phyloP scores from a whole-genome alignment of 2,113 vertebrate genomes.

The Rutilus rutilus region DNA sequence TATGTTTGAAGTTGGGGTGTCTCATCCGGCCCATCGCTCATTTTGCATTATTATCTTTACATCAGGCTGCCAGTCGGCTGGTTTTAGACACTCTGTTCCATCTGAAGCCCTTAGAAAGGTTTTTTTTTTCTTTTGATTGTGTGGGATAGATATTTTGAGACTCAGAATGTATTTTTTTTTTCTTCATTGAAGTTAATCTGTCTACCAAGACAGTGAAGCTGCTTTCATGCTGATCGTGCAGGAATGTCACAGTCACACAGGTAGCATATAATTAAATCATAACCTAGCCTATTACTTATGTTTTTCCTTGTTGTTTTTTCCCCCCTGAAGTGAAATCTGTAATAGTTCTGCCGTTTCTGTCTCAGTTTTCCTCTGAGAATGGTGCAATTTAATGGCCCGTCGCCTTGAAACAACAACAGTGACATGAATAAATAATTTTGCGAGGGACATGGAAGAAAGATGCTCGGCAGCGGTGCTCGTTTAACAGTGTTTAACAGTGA shows the following conservation, averaged over 20 bases:
- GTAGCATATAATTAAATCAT: background rate
- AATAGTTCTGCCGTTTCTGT: background rate
- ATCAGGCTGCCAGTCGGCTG: background rate
- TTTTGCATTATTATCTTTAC: background rate
- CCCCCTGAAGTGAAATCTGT: constrained; percentile 11
- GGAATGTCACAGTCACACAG: background rate
- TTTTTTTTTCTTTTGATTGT: background rate
- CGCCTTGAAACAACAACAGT: constrained; percentile 46
- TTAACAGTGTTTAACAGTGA: background rate
- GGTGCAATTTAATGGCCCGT: constrained; percentile 56
- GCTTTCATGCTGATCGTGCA: constrained; percentile 8
- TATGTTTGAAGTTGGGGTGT: background rate
- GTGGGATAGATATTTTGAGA: background rate
- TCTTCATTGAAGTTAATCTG: constrained; percentile 6
- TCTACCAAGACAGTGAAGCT: background rate
- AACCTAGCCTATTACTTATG: background rate
- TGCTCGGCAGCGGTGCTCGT: background rate
- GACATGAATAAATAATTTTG: constrained; percentile 62
- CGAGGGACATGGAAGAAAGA: background rate
- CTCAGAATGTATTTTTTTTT: background rate
- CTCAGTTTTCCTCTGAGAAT: constrained; percentile 42
- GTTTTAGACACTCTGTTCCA: background rate
- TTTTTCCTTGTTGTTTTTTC: background rate
- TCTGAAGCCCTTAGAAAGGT: background rate
- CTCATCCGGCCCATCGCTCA: background rate